Evolutionary conservation across 2,113 vertebrate species (phyloP).

Genomic region (Chloropsis hardwickii): DNA sequence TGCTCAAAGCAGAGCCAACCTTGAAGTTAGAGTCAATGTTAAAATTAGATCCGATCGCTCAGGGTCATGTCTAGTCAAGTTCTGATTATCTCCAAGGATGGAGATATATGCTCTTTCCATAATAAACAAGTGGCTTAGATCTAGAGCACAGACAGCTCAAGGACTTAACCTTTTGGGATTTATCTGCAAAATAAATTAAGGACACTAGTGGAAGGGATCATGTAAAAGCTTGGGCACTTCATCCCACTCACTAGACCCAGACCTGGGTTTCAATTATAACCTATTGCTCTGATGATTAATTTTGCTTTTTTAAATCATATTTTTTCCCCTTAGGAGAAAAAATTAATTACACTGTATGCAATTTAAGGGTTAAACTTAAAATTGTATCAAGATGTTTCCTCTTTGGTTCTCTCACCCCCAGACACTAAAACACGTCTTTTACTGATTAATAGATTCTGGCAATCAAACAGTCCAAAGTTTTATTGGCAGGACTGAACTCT

Average conservation of each 20-base stretch:
- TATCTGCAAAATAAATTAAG: conserved; percentile 3
- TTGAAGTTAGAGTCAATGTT: neutral
- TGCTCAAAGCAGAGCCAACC: neutral
- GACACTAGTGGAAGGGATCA: neutral
- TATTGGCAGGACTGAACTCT: neutral
- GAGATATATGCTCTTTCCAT: neutral
- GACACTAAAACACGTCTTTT: neutral
- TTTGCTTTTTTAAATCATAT: neutral
- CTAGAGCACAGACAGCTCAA: conserved; percentile 19
- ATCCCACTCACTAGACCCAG: neutral
- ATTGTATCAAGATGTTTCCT: neutral
- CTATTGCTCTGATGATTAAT: neutral
- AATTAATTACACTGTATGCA: neutral
- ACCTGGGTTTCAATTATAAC: neutral
- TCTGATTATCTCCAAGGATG: conserved; percentile 31
- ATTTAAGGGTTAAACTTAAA: neutral
- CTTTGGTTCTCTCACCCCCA: neutral
- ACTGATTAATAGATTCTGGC: conserved; percentile 41
- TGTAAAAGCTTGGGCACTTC: neutral
- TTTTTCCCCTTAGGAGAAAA: neutral
- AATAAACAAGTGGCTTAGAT: neutral
- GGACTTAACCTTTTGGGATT: conserved; percentile 15
- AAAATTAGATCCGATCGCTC: neutral
- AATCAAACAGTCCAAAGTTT: conserved; percentile 30
- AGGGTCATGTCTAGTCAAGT: neutral